Conservation (phyloP, 1,140 invertebrate species). For the Euwallacea similis region DNA sequence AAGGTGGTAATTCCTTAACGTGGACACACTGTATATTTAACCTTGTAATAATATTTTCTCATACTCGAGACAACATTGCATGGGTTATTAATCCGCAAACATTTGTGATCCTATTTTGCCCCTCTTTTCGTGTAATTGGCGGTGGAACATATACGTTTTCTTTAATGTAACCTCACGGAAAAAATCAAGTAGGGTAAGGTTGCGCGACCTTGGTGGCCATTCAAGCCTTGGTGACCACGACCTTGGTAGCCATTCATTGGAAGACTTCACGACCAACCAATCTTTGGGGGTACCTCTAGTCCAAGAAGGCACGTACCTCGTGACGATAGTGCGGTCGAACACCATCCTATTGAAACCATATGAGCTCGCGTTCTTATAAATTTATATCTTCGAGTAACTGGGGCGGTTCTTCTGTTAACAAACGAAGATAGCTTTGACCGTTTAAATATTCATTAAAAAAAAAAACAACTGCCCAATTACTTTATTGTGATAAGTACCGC, state of each 20-base stretch:
- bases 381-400: not conserved
- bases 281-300: no score
- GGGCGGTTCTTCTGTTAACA: not conserved
- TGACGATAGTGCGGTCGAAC: no score
- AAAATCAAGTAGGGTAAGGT: no score
- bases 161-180: not conserved
- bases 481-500: not conserved
- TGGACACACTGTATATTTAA: no score
- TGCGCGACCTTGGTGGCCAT: no score
- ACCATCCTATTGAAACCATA: no score
- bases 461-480: not conserved
- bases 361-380: not conserved
- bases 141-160: not conserved
- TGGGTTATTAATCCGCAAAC: not conserved
- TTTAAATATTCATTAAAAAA: not conserved
- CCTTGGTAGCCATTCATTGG: no score
- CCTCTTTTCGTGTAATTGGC: not conserved
- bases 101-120: not conserved
- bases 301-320: no score
- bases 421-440: not conserved
- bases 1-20: no score
- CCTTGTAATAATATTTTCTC: slow-evolving; percentile 1
- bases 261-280: no score
- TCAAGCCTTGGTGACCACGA: no score
- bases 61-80: not conserved